Base-by-base conservation (phyloP, 2,797 vertebrate genomes). In the Acridotheres tristis region DNA sequence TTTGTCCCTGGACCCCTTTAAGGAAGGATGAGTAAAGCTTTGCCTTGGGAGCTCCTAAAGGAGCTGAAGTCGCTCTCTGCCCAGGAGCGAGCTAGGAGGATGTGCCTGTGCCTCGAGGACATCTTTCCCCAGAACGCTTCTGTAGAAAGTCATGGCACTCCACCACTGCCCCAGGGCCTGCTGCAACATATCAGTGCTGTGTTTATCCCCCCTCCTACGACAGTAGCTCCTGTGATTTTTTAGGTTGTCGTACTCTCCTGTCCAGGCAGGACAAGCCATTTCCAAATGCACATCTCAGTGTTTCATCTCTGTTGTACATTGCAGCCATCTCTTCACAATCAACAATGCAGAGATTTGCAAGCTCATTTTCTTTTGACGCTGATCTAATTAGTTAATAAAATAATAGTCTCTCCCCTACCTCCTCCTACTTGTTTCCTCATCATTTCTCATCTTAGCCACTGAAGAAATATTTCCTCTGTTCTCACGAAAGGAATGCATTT, bases 381-480 rank as follows among this genome's bases (percentile, higher is more conserved):
- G 30, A 67, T 91, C 40, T 94, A 86, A 93, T 79, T 81, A 79
- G 55, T 88, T 78, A 86, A 89, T 76, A 83, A 85, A 93, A 80
- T 65, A 94, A 76, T 68, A n/a, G 40, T 62, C 79, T 75, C 30
- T 69, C 47, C 63, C 36, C 15, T 65, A 7, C 78, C 42, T 57
- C 30, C 75, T 79, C 34, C 42, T 65, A 8, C 42, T 30, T 38
- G 26, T 75, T 65, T 13, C 1, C 43, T 38, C 25, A 17, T 62
- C 14, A 3, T 80, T 92, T 88, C 74, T 95, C 88, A 63, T 81
- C 47, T 57, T 50, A 65, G 53, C 47, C 72, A 32, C 68, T 63
- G 61, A 88, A 79, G 86, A 92, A 95, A 59, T 42, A 82, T 67
- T 87, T 93, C 36, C 53, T 87, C 65, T 80, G 19, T 80, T 93